These are phyloP conservation scores for Homarus americanus DNA, from an alignment of 1,140 invertebrate genomes.

Conservation along the genomic window DNA sequence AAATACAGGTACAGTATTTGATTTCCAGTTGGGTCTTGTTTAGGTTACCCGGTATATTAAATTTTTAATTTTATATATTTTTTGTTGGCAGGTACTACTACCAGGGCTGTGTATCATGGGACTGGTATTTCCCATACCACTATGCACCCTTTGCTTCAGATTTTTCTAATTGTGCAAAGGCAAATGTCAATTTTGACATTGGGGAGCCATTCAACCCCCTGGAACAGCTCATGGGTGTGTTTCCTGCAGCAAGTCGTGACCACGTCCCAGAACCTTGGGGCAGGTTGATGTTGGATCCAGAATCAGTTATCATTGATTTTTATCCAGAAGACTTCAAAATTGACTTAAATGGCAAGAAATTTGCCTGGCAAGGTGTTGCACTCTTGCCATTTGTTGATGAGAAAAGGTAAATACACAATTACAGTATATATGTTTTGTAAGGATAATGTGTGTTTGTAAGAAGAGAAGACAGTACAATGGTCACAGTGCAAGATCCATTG, in stretches of 20 bases:
- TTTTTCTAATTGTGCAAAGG: conserved; percentile 93
- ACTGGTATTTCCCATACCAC: conserved; percentile 99
- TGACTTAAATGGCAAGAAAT: conserved; percentile 99
- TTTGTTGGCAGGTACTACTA: conserved; percentile 75
- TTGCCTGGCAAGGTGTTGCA: conserved; percentile 99
- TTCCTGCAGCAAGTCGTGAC: conserved; percentile 96
- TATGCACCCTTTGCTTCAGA: conserved; percentile 99
- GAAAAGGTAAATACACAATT: conserved; percentile 78
- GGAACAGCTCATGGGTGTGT: conserved; percentile 99
- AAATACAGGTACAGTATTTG: no score
- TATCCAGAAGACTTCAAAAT: conserved; percentile 99
- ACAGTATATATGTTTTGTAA: not conserved
- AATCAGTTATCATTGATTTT: conserved; percentile 98
- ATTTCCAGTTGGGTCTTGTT: no score
- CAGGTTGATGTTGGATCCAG: conserved; percentile 94
- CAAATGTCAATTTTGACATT: conserved; percentile 77
- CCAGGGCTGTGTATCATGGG: conserved; percentile 98
- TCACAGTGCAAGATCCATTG: no score
- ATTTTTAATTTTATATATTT: no score
- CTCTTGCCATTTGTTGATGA: conserved; percentile 99
- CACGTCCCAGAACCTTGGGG: conserved; percentile 97
- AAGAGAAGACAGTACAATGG: no score
- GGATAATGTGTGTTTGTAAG: not conserved
- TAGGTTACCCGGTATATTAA: no score
- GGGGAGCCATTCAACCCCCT: conserved; percentile 96